These are phyloP conservation scores for Thalpophila matura DNA, from an alignment of 2,888 invertebrate species.

Conservation along the genomic window DNA sequence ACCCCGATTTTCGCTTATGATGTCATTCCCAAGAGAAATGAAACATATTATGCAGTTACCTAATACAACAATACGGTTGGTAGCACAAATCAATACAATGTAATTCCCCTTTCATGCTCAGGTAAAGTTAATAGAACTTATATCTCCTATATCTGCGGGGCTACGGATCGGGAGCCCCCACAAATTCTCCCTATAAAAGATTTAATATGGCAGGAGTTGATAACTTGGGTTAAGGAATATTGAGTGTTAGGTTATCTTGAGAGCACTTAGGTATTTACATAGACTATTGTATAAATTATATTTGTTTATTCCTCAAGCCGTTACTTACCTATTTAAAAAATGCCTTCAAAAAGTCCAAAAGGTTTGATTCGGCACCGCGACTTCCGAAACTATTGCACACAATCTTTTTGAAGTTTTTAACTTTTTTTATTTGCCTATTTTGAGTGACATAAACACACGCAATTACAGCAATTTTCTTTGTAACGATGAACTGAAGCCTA, in stretches of 20 bases:
- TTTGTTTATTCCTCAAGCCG: too few species aligned
- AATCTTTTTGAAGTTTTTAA: not conserved
- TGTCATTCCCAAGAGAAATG: not conserved
- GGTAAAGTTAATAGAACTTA: conserved; percentile 32
- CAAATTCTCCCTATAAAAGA: conserved; percentile 47
- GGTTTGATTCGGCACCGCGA: too few species aligned
- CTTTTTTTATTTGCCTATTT: too few species aligned
- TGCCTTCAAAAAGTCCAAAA: too few species aligned
- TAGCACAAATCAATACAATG: conserved; percentile 28
- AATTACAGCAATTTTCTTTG: too few species aligned
- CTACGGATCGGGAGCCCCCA: conserved; percentile 35
- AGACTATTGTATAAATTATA: too few species aligned
- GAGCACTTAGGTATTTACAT: not conserved
- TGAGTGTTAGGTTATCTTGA: not conserved
- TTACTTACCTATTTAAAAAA: too few species aligned
- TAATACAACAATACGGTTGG: not conserved
- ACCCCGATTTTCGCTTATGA: not conserved
- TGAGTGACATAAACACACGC: too few species aligned
- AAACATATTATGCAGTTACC: not conserved
- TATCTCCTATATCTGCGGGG: conserved; percentile 27
- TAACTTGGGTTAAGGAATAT: conserved; percentile 13
- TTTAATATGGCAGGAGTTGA: conserved; percentile 33
- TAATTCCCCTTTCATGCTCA: conserved; percentile 20
- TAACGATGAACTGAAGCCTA: too few species aligned
- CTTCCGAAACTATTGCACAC: too few species aligned